Base-by-base conservation (phyloP, 2,797 vertebrate genomes). In the Takifugu rubripes region DNA sequence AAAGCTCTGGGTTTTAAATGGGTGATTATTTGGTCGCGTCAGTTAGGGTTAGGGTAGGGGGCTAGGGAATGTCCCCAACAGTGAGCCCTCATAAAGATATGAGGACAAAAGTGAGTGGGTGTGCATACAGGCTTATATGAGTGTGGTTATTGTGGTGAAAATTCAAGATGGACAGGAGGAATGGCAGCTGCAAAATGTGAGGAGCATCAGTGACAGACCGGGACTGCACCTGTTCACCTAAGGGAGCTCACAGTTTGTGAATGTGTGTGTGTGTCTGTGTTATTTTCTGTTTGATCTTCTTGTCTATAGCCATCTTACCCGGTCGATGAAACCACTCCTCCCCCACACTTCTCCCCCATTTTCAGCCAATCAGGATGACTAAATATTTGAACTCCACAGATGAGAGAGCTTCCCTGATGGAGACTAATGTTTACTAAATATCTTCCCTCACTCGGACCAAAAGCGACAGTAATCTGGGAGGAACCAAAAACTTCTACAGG, bases 211-310 rank as follows among this genome's bases (percentile, higher is more conserved):
- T 56, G 82, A 74, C 76, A 61, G 33, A 74, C 86, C 79, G 86
- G 85, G 61, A 77, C 64, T 74, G 75, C 86, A 93, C 74, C 86
- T 91, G 86, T 53, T 83, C 82, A 84, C 88, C 86, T 90, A 87
- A 74, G 81, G 86, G 86, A 82, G 81, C 81, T 66, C 74, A 10
- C 77, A 70, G 84, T 72, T 79, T 84, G 79, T 64, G 78, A 75
- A 53, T 64, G 6, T 14, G 47, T 53, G 68, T 65, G 69, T 56
- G 66, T 59, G 69, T 64, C 61, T 56, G 70, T 70, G 61, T 70
- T 55, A 72, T 73, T 78, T 73, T 79, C 70, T 80, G 72, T 83
- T 81, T 84, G 82, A 84, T 87, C 79, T 81, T 64, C 68, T 74
- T 33, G 62, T 78, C 76, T 57, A 77, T 73, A 70, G 81, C 66